Evolutionary conservation across 2,888 invertebrate genomes (phyloP).

Genomic region (Hypomecis punctinalis): DNA sequence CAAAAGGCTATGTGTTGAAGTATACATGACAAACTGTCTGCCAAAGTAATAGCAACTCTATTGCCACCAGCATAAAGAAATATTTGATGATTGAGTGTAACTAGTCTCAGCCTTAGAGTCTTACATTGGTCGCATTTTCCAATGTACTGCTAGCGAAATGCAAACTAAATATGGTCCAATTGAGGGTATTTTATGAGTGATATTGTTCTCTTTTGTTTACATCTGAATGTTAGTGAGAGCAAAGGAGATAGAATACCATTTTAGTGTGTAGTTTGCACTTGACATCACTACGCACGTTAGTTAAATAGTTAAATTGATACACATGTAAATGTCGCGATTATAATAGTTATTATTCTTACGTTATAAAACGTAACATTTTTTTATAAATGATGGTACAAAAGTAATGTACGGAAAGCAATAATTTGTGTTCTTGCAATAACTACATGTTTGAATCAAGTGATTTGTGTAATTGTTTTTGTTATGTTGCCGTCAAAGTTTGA

Average conservation of each 20-base stretch:
- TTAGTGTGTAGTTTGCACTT: constrained; percentile 20
- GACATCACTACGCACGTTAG: constrained; percentile 25
- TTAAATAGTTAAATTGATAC: constrained; percentile 28
- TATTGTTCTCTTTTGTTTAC: constrained; percentile 2
- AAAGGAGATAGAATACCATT: constrained; percentile 4
- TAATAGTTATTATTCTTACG: neutral
- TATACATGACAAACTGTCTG: too few species aligned
- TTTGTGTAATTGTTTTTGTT: constrained; percentile 11
- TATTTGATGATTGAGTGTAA: too few species aligned
- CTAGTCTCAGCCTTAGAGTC: too few species aligned
- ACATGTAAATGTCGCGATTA: constrained; percentile 4
- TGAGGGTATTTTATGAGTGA: too few species aligned
- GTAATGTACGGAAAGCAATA: constrained; percentile 21
- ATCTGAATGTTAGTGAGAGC: neutral
- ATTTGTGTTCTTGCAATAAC: constrained; percentile 14
- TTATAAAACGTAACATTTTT: constrained; percentile 18
- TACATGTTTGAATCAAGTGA: constrained; percentile 14
- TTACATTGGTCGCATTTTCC: too few species aligned
- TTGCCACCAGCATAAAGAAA: too few species aligned
- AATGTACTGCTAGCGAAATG: too few species aligned
- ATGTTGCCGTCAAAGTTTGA: constrained; percentile 21
- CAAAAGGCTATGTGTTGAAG: too few species aligned
- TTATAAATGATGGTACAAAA: constrained; percentile 19
- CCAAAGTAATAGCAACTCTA: too few species aligned
- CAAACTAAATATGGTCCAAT: neutral